Conservation (phyloP, 1,140 invertebrate genomes). For the Bombus impatiens region DNA sequence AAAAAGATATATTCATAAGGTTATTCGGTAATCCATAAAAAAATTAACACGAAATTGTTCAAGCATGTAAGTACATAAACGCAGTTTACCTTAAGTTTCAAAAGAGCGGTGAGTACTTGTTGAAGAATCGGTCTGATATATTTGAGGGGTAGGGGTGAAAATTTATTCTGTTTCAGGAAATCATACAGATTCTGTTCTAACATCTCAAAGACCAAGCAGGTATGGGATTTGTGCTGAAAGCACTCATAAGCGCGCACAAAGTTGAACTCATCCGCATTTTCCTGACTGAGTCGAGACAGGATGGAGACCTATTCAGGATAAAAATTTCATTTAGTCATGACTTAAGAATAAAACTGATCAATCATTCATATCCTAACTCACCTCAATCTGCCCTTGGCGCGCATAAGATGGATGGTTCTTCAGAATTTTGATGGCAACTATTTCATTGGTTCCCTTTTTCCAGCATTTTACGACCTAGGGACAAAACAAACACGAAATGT, state of each 20-base stretch:
- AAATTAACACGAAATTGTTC: not conserved
- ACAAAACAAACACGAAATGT: too few species aligned
- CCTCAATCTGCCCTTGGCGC: conserved; percentile 99
- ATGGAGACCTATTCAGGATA: conserved; percentile 90
- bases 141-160: conserved; percentile 98
- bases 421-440: conserved; percentile 99
- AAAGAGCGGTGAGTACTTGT: conserved; percentile 98
- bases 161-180: conserved; percentile 99
- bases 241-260: conserved; percentile 99
- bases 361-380: conserved; percentile 75
- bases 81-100: conserved; percentile 93
- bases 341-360: not conserved
- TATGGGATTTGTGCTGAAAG: conserved; percentile 99
- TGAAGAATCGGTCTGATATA: conserved; percentile 99
- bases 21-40: not conserved
- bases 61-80: conserved; percentile 29
- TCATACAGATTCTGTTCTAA: conserved; percentile 99
- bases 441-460: conserved; percentile 99
- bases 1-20: conserved; percentile 66
- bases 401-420: conserved; percentile 99
- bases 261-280: conserved; percentile 99
- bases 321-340: too few species aligned
- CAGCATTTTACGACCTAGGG: conserved; percentile 98
- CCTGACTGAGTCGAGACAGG: conserved; percentile 97
- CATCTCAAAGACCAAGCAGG: conserved; percentile 99